Evolutionary conservation across 2,113 vertebrate species (phyloP), one percentile per base, ranked within the genome.

Genomic region (Semicossyphus pulcher): DNA sequence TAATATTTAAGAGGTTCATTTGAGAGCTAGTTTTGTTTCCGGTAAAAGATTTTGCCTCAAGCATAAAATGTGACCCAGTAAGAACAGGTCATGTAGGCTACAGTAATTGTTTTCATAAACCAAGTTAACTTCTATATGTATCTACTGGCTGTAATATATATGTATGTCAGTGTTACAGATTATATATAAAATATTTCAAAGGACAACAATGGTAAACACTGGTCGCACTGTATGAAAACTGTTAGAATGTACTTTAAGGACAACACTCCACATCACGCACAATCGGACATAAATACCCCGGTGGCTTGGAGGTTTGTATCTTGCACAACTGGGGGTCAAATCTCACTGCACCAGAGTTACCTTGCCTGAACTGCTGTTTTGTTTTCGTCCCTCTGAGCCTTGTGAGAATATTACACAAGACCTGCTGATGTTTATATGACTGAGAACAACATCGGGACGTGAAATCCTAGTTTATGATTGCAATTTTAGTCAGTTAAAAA

Each of bases 311-410:
- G 44, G 67, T 72, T 60, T 69, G 70, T 25, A 42, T 34, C 59
- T 89, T 91, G 68, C 86, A 72, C 81, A 89, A 88, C 56, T 54
- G 47, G 41, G 57, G 68, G 72, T 86, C 70, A 78, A 66, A 72
- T 69, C 83, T 83, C 72, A 76, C 61, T 81, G 77, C 59, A 72
- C 52, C 21, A 66, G 41, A 81, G 69, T 84, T 81, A 82, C 84
- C 72, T 85, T 53, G 34, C 48, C n/a, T 32, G 41, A 53, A 65
- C 41, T 72, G 75, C 34, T 73, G 32, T n/a, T n/a, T n/a, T 72
- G 68, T 77, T 86, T 81, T 53, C 48, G 59, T 74, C 58, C 49
- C 39, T 42, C 36, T 56, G 62, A 63, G 83, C 59, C 61, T 45
- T 41, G 10, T 60, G 47, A 48, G 47, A 28, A 23, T 9, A 29